phyloP scores from a whole-genome alignment of 2,888 invertebrate genomes.

The Thereva nobilitata region DNA sequence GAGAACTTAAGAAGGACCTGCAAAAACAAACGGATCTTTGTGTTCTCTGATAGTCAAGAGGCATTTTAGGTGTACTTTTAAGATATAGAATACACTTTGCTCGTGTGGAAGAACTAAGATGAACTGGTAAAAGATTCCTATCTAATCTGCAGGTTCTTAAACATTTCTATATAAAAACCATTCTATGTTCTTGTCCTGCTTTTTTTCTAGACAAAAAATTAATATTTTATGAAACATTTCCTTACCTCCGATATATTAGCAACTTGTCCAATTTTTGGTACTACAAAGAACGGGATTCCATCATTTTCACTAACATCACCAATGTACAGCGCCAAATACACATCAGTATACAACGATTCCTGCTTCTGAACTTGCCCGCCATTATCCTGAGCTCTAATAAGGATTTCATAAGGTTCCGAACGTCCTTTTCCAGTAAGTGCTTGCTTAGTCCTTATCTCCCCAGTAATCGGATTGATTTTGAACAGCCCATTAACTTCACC shows the following conservation, averaged over 20 bases:
- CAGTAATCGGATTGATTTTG: slow-evolving; percentile 67
- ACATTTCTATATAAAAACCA: too few species aligned
- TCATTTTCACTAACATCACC: slow-evolving; percentile 82
- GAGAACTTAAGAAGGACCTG: too few species aligned
- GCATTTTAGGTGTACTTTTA: too few species aligned
- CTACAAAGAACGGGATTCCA: slow-evolving; percentile 75
- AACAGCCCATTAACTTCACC: slow-evolving; percentile 75
- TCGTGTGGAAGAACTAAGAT: too few species aligned
- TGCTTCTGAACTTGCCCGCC: slow-evolving; percentile 62
- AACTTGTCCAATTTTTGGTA: slow-evolving; percentile 71
- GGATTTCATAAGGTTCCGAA: slow-evolving; percentile 71
- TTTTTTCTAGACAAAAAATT: too few species aligned
- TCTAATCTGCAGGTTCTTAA: too few species aligned
- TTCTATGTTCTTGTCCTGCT: too few species aligned
- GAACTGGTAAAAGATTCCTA: too few species aligned
- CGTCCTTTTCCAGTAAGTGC: slow-evolving; percentile 76
- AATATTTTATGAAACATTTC: too few species aligned
- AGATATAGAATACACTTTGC: too few species aligned
- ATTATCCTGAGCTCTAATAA: slow-evolving; percentile 71
- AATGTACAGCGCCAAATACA: slow-evolving; percentile 68
- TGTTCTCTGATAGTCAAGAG: too few species aligned
- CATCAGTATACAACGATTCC: slow-evolving; percentile 64
- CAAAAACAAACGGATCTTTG: too few species aligned
- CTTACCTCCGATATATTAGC: slow-evolving; percentile 70
- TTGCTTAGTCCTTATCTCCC: slow-evolving; percentile 68